phyloP scores from a whole-genome alignment of 2,113 vertebrate genomes.

The Trachemys scripta region DNA sequence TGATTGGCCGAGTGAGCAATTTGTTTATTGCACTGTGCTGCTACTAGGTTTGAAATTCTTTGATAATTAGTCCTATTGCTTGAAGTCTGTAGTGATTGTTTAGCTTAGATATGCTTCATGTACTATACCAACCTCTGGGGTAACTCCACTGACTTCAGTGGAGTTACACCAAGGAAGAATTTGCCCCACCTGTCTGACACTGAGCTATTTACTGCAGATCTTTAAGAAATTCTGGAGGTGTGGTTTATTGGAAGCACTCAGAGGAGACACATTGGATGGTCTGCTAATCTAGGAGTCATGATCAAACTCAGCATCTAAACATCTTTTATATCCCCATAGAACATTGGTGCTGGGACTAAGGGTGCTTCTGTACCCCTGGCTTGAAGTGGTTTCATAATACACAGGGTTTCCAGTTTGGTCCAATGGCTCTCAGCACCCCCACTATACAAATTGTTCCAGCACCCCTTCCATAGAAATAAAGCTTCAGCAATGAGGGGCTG shows the following conservation, averaged over 20 bases:
- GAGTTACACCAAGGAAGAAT: not conserved
- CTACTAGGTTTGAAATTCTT: not conserved
- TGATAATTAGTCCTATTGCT: not conserved
- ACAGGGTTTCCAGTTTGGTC: no score
- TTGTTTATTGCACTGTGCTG: not conserved
- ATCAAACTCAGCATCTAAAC: no score
- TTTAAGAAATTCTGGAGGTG: not conserved
- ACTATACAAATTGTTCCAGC: no score
- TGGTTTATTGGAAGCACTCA: fast-evolving
- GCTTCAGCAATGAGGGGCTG: not conserved
- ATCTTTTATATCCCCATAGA: fast-evolving
- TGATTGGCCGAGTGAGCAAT: not conserved
- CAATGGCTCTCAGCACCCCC: no score
- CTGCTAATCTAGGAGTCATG: not conserved
- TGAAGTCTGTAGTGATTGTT: fast-evolving
- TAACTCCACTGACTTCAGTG: not conserved
- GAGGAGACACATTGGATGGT: not conserved
- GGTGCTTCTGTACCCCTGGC: no score
- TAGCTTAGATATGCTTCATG: fast-evolving
- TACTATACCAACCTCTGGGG: not conserved
- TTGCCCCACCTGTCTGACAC: not conserved
- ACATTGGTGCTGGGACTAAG: no score
- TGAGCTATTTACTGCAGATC: fast-evolving
- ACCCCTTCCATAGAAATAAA: not conserved
- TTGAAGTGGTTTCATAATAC: no score